These are phyloP conservation scores for Bellardia pandia DNA, from an alignment of 2,888 invertebrate species.

Conservation along the genomic window DNA sequence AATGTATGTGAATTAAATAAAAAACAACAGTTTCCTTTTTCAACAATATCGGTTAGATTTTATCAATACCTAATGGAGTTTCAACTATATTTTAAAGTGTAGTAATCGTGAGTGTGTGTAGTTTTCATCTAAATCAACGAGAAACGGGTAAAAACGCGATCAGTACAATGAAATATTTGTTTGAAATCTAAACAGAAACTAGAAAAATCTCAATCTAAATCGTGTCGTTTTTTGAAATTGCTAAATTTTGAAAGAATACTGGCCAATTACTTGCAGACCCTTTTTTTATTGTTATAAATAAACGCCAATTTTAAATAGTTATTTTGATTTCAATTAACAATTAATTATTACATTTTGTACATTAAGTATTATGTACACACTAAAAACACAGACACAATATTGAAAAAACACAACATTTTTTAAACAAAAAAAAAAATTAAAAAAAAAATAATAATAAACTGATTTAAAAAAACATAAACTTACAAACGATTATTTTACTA, in stretches of 20 bases:
- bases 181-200: background rate
- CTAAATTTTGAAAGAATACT: background rate
- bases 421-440: background rate
- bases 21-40: too few species aligned
- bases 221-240: background rate
- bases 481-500: conserved; percentile 49
- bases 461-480: conserved; percentile 16
- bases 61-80: conserved; percentile 9
- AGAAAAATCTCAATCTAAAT: background rate
- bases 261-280: background rate
- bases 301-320: conserved; percentile 17
- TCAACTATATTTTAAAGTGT: conserved; percentile 4
- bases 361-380: conserved; percentile 54
- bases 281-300: background rate
- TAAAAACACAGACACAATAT: conserved; percentile 58
- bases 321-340: background rate
- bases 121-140: conserved; percentile 4
- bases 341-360: conserved; percentile 41
- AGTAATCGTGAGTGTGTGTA: background rate
- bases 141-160: background rate
- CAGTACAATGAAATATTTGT: background rate
- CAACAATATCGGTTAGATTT: too few species aligned
- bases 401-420: conserved; percentile 8
- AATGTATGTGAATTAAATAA: too few species aligned
- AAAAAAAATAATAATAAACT: background rate